Base-by-base conservation (phyloP, 2,797 vertebrate genomes). In the Eutrigla gurnardus region DNA sequence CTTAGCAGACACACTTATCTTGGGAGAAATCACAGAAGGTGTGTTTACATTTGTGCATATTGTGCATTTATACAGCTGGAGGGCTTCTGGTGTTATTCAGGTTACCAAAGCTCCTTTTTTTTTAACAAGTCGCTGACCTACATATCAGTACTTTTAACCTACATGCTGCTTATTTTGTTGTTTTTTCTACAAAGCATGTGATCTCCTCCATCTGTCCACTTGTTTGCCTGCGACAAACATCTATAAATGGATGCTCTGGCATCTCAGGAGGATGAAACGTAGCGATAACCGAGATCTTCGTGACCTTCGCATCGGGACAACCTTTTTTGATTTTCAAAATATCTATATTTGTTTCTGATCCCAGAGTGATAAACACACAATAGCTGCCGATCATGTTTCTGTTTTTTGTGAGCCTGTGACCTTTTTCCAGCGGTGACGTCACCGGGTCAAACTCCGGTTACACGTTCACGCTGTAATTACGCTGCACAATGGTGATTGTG, bases 1-100 rank as follows among this genome's bases (percentile, higher is more conserved):
- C 90, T 86, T 78, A 88, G 91, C 89, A 93, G 78, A 86, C 76
- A 65, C 78, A 84, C 89, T 89, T 87, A 90, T 92, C 87, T 74
- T 25, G 10, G 64, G 76, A 88, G 87, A 87, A 89, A 92, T 91
- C 65, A 46, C 62, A 72, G 69, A 77, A 77, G 25, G 77, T 85
- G 54, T 89, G 91, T 93, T 91, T 91, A 91, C 74, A 76, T 86
- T 87, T 64, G 57, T 83, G 62, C 57, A 55, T 70, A 65, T 86
- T 72, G 80, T 75, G 70, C 69, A 76, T 88, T 80, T 79, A 81
- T 65, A 83, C 88, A 93, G 89, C 86, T 92, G 88, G 76, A 76
- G 46, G 43, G 83, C 75, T 85, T 88, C 83, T 88, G 78, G 70
- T 81, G 63, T 68, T 67, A 17, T 57, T 71, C 62, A 78, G 73